Evolutionary conservation across 92 coral and sea anemone genomes (phyloP).

Genomic region (Zoanthus solanderi): DNA sequence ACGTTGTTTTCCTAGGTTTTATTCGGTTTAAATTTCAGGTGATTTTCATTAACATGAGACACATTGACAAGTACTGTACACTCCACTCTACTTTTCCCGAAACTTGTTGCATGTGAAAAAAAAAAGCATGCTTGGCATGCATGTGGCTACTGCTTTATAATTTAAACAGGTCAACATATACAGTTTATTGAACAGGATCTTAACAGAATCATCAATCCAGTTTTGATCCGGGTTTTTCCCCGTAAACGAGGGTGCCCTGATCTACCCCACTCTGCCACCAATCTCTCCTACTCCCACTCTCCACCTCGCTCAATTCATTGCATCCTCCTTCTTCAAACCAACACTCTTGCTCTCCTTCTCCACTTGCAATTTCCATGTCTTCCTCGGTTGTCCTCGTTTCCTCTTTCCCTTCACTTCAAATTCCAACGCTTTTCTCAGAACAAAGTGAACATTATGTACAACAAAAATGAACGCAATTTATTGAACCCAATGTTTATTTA

Average conservation of each 20-base stretch:
- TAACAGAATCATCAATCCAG: slow-evolving; percentile 4
- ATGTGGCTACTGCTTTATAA: slow-evolving; percentile 6
- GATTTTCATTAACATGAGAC: too few relatives aligned
- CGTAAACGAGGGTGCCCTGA: slow-evolving; percentile 18
- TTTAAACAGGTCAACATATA: slow-evolving; percentile 5
- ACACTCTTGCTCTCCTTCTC: slow-evolving; percentile 14
- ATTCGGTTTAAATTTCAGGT: too few relatives aligned
- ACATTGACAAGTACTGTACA: too few relatives aligned
- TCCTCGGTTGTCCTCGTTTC: slow-evolving; percentile 1
- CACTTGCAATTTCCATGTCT: slow-evolving; percentile 11
- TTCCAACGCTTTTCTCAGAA: slow-evolving; percentile 5
- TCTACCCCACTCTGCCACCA: slow-evolving; percentile 17
- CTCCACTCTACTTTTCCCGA: too few relatives aligned
- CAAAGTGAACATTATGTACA: slow-evolving; percentile 10
- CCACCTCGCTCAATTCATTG: slow-evolving; percentile 15
- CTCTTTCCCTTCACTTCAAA: slow-evolving; percentile 11
- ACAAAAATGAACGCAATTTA: slow-evolving; percentile 8
- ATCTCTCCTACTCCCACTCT: slow-evolving; percentile 15
- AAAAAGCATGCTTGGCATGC: slow-evolving; percentile 4
- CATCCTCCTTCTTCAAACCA: slow-evolving; percentile 11
- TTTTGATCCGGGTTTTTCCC: slow-evolving; percentile 13
- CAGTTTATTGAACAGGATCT: slow-evolving; percentile 8
- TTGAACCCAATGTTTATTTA: not conserved
- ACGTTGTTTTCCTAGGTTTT: too few relatives aligned
- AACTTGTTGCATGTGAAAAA: not conserved